phyloP scores from a whole-genome alignment of 2,888 invertebrate genomes.

The Mythimna loreyi region DNA sequence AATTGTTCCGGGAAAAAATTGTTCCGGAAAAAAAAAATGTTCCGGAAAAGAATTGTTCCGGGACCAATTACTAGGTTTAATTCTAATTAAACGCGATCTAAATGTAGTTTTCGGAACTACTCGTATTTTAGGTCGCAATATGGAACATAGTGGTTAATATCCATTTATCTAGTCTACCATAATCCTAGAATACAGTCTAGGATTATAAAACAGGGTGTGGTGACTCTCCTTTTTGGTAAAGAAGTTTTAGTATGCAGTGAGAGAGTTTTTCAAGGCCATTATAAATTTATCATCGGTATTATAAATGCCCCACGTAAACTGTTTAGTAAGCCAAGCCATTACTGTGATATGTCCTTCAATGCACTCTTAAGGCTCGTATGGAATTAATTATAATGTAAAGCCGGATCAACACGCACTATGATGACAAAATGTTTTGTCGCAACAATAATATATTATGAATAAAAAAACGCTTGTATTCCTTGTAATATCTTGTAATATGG shows the following conservation, averaged over 20 bases:
- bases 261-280: not conserved
- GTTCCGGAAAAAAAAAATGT: no score
- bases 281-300: not conserved
- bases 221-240: not conserved
- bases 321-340: constrained; percentile 26
- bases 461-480: no score
- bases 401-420: not conserved
- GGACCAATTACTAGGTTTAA: no score
- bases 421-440: not conserved
- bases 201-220: not conserved
- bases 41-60: no score
- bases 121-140: no score
- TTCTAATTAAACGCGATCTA: no score
- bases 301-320: constrained; percentile 4
- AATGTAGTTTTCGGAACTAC: no score
- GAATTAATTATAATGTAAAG: constrained; percentile 21
- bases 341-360: constrained; percentile 33
- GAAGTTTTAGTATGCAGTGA: not conserved
- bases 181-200: no score
- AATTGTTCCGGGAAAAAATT: no score
- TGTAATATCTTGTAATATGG: no score
- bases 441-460: not conserved
- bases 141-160: no score
- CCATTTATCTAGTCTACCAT: not conserved
- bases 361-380: constrained; percentile 4